These are phyloP conservation scores for Muraenolepis orangiensis DNA, from an alignment of 2,797 vertebrate species.

Conservation along the genomic window DNA sequence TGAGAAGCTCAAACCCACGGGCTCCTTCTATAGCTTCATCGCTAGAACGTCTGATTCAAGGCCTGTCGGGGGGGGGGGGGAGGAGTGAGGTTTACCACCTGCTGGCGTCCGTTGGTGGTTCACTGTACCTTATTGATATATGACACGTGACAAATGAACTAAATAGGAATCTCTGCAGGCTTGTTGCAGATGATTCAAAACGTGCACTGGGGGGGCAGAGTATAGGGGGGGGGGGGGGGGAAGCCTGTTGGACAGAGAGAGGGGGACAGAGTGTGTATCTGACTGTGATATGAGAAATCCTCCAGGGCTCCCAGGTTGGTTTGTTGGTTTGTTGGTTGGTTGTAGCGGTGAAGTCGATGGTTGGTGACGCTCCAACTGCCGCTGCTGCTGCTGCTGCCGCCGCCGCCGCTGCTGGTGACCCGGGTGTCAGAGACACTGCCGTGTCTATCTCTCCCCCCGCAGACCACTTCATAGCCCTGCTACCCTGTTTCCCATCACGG, in stretches of 20 bases:
- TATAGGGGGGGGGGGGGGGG: no score
- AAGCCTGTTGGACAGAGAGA: neutral
- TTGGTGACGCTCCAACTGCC: constrained; percentile 17
- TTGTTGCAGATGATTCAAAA: constrained; percentile 31
- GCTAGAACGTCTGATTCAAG: no score
- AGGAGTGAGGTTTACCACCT: no score
- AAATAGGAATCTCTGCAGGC: no score
- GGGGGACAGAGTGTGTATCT: constrained; percentile 21
- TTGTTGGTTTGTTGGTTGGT: no score
- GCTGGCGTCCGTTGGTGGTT: no score
- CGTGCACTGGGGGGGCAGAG: constrained; percentile 27
- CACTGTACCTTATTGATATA: no score
- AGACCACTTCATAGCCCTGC: constrained; percentile 41
- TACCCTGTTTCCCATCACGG: constrained; percentile 40
- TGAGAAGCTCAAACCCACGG: no score
- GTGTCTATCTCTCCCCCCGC: constrained; percentile 25
- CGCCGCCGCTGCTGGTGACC: constrained; percentile 32
- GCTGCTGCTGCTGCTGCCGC: constrained; percentile 30
- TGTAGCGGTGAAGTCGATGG: no score
- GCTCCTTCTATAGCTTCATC: no score
- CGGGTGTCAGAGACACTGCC: constrained; percentile 40
- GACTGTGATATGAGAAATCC: constrained; percentile 42
- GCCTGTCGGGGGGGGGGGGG: no score
- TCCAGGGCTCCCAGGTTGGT: constrained; percentile 54
- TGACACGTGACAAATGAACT: no score